Conservation (phyloP, 2,888 invertebrate species). For the Hypselothyrea guttata region DNA sequence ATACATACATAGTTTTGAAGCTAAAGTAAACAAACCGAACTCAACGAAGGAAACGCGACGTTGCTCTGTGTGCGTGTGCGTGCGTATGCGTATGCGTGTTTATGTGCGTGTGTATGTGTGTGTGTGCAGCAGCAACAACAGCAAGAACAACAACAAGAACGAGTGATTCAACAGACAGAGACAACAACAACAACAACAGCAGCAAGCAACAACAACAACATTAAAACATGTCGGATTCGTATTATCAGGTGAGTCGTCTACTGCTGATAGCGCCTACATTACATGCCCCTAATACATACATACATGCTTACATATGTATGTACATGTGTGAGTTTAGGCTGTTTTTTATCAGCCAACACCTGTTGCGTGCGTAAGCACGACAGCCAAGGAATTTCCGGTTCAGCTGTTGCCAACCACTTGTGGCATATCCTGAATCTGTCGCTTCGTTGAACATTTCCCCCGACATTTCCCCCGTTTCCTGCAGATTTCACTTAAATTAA, state of each 20-base stretch:
- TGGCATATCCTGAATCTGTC: slow-evolving; percentile 53
- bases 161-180: slow-evolving; percentile 39
- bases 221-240: slow-evolving; percentile 82
- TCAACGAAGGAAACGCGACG: slow-evolving; percentile 49
- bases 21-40: slow-evolving; percentile 65
- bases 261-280: slow-evolving; percentile 45
- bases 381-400: slow-evolving; percentile 52
- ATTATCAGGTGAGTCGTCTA: slow-evolving; percentile 81
- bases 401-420: slow-evolving; percentile 59
- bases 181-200: slow-evolving; percentile 27
- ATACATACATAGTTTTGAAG: slow-evolving; percentile 23
- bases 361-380: slow-evolving; percentile 40
- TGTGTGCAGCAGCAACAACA: slow-evolving; percentile 47
- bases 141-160: slow-evolving; percentile 13
- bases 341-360: slow-evolving; percentile 42
- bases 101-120: slow-evolving; percentile 36
- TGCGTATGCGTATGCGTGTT: slow-evolving; percentile 29
- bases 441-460: slow-evolving; percentile 33
- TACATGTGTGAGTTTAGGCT: slow-evolving; percentile 13
- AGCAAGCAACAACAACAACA: slow-evolving; percentile 30
- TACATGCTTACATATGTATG: neutral
- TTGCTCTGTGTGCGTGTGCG: slow-evolving; percentile 28
- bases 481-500: slow-evolving; percentile 1
- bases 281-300: slow-evolving; percentile 23
- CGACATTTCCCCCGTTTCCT: slow-evolving; percentile 23